Evolutionary conservation across 1,140 invertebrate genomes (phyloP).

Genomic region (Archivesica marissinica): DNA sequence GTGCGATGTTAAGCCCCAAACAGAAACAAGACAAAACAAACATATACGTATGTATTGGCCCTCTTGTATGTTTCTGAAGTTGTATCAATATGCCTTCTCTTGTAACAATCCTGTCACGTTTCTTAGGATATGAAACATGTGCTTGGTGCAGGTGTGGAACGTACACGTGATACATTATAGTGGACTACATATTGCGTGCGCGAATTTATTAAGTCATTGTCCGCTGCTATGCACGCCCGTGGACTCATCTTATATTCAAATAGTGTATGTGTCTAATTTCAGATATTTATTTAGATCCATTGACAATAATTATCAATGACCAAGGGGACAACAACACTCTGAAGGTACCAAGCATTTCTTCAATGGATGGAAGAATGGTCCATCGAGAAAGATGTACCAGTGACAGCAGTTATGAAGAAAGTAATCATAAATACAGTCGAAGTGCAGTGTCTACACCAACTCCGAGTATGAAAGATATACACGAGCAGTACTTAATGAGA

Average conservation of each 20-base stretch:
- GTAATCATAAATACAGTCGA: background rate
- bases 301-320: conserved; percentile 47
- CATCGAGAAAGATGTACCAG: background rate
- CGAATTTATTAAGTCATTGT: too few species aligned
- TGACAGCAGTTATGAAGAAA: conserved; percentile 38
- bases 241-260: background rate
- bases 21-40: too few species aligned
- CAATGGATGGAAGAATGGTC: conserved; percentile 41
- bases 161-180: too few species aligned
- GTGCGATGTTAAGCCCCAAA: too few species aligned
- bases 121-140: too few species aligned
- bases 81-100: too few species aligned
- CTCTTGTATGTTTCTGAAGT: too few species aligned
- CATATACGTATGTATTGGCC: too few species aligned
- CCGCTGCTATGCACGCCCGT: too few species aligned
- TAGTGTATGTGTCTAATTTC: conserved; percentile 24
- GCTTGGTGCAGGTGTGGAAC: too few species aligned
- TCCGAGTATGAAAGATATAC: conserved; percentile 10
- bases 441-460: conserved; percentile 49
- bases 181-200: too few species aligned
- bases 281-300: conserved; percentile 50
- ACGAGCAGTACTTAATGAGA: background rate
- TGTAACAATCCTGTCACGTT: too few species aligned
- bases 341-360: conserved; percentile 48
- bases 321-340: conserved; percentile 46